These are phyloP conservation scores for Heliconius erato DNA, from an alignment of 2,888 invertebrate genomes.

Conservation along the genomic window DNA sequence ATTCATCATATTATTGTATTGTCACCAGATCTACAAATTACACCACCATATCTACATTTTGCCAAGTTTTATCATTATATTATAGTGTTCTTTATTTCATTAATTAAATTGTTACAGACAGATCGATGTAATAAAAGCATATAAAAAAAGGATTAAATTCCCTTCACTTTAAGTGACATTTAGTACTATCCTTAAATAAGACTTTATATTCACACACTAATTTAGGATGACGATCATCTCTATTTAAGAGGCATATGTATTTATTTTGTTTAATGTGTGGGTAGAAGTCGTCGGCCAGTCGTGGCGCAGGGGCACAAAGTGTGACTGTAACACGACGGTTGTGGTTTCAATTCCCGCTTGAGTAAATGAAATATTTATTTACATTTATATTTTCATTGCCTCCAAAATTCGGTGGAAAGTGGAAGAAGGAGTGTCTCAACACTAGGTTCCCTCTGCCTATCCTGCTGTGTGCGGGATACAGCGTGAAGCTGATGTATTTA, in stretches of 20 bases:
- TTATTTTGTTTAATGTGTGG: constrained; percentile 9
- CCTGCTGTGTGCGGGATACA: too few relatives aligned
- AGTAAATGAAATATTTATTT: too few relatives aligned
- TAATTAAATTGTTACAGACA: not conserved
- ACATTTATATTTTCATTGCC: too few relatives aligned
- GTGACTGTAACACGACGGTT: too few relatives aligned
- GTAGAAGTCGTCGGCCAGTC: not conserved
- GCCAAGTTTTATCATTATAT: not conserved
- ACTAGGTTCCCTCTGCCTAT: too few relatives aligned
- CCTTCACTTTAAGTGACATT: constrained; percentile 1
- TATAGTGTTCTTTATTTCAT: not conserved
- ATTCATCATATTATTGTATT: not conserved
- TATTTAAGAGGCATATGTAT: constrained; percentile 26
- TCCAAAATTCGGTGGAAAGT: too few relatives aligned
- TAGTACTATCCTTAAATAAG: constrained; percentile 2
- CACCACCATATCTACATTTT: not conserved
- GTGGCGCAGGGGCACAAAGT: too few relatives aligned
- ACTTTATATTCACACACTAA: constrained; percentile 29
- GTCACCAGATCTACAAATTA: not conserved
- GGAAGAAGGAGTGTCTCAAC: too few relatives aligned
- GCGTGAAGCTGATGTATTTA: not conserved
- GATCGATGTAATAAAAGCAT: too few relatives aligned
- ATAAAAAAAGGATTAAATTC: not conserved
- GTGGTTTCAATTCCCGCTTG: too few relatives aligned
- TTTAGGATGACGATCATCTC: constrained; percentile 34